Conservation (phyloP, 2,888 invertebrate genomes). For the Agrochola litura region DNA sequence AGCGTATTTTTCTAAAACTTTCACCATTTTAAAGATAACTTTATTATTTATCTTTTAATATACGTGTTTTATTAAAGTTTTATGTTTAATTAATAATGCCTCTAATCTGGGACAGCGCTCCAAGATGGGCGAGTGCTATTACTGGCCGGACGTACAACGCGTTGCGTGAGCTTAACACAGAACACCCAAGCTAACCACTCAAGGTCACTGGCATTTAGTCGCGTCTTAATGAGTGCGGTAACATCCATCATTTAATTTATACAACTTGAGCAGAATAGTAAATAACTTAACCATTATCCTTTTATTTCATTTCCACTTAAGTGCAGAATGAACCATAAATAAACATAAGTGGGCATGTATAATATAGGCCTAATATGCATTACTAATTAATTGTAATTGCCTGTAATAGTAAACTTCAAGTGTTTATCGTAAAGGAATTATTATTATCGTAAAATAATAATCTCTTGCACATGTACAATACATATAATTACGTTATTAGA, state of each 20-base stretch:
- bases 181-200: no score
- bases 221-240: not conserved
- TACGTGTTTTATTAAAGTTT: no score
- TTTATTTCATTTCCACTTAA: conserved; percentile 37
- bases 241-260: conserved; percentile 25
- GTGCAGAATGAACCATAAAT: conserved; percentile 32
- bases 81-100: no score
- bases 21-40: no score
- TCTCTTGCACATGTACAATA: not conserved
- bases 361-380: conserved; percentile 24
- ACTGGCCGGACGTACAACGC: no score
- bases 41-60: no score
- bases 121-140: no score
- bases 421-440: not conserved
- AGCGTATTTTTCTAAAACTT: no score
- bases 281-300: conserved; percentile 19
- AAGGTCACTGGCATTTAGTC: no score
- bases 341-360: conserved; percentile 33
- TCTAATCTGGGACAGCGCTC: no score
- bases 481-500: not conserved
- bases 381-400: conserved; percentile 27
- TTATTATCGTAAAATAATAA: not conserved
- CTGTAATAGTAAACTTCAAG: conserved; percentile 3
- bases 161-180: no score
- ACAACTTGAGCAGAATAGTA: conserved; percentile 47